Base-by-base conservation (phyloP, 2,797 vertebrate genomes). In the Leuciscus waleckii region DNA sequence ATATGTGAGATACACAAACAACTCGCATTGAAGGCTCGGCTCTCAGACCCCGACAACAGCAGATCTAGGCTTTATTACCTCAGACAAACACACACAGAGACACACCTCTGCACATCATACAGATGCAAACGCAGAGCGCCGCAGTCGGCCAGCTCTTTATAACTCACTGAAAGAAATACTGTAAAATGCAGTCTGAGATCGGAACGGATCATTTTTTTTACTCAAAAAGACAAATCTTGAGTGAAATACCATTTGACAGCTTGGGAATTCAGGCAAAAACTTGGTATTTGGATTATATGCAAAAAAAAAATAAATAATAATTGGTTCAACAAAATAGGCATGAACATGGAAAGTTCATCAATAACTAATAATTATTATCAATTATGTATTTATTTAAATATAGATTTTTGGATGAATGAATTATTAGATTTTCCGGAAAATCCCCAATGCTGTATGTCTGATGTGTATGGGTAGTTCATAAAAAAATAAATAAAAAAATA, bases 1-100 rank as follows among this genome's bases (percentile, higher is more conserved):
- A 92, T 95, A 94, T 93, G 92, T 92, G 93, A 93, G 92, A 93
- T 91, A 93, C 89, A 94, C 89, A 95, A 96, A 94, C 93, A 94
- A 89, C 86, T 88, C 92, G 91, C 89, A 90, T 78, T 87, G 85
- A 86, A 81, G 86, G 67, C 76, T 81, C 46, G 69, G 63, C 87
- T 81, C 81, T 85, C 78, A 83, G 79, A 69, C 68, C 74, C 58
- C 4, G 46, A 79, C 61, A 82, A 85, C 87, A 91, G 88, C 77
- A 89, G 88, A 90, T 85, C 88, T 88, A 21, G 39, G 85, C 79
- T 89, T 89, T 86, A 86, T 73, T 79, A 61, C 84, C 70, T 82
- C 21, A 70, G 43, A 54, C 21, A 54, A 65, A 81, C 74, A 39
- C 23, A 81, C 54, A 39, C 46, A 35, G 7, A 56, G 14, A 70